Conservation (phyloP, 2,888 invertebrate species). For the Notocelia uddmanniana region DNA sequence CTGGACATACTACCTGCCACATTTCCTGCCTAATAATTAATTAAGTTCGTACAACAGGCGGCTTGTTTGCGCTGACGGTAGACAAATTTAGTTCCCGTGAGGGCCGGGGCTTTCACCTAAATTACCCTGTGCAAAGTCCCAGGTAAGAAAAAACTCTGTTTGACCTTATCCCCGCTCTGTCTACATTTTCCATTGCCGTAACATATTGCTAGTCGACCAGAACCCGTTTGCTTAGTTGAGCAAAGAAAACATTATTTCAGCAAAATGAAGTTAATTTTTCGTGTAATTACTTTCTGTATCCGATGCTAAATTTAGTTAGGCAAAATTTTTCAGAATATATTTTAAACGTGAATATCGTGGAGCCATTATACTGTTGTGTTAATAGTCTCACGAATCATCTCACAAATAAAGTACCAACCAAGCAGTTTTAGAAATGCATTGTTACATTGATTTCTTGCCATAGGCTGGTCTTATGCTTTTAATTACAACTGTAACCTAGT, state of each 20-base stretch:
- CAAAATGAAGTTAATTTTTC: background rate
- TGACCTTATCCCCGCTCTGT: slow-evolving; percentile 22
- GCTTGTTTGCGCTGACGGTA: slow-evolving; percentile 27
- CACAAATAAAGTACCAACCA: too few relatives aligned
- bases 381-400: too few relatives aligned
- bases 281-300: background rate
- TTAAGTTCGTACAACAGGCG: slow-evolving; percentile 19
- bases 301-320: background rate
- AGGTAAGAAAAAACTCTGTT: slow-evolving; percentile 35
- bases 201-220: slow-evolving; percentile 19
- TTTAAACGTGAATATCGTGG: background rate
- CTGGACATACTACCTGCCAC: background rate
- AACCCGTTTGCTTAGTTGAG: slow-evolving; percentile 11
- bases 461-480: too few relatives aligned
- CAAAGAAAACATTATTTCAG: background rate
- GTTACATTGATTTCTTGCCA: too few relatives aligned
- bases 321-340: background rate
- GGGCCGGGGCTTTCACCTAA: slow-evolving; percentile 39
- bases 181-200: slow-evolving; percentile 24
- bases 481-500: too few relatives aligned
- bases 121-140: slow-evolving; percentile 29
- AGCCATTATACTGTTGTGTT: too few relatives aligned
- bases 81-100: slow-evolving; percentile 36
- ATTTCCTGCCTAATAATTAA: slow-evolving; percentile 22
- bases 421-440: too few relatives aligned